These are phyloP conservation scores for Eumerus sabulonum DNA, from an alignment of 2,888 invertebrate species.

Conservation along the genomic window DNA sequence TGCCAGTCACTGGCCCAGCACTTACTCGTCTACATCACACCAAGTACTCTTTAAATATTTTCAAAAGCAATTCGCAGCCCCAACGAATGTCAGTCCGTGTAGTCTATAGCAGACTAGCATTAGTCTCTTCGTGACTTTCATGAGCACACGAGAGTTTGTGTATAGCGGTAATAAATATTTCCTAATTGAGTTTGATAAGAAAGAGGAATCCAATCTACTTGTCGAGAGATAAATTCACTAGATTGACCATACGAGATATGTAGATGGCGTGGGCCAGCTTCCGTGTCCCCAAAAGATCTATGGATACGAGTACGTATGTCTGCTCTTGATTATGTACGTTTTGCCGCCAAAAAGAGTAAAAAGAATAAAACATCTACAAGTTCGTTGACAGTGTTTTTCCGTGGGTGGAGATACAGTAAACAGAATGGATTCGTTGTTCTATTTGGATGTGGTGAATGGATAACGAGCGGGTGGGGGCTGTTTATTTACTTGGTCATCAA, in stretches of 20 bases:
- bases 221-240: too few relatives aligned
- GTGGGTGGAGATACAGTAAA: slow-evolving; percentile 6
- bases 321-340: slow-evolving; percentile 7
- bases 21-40: background rate
- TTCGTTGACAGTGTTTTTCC: slow-evolving; percentile 17
- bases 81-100: slow-evolving; percentile 22
- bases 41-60: slow-evolving; percentile 34
- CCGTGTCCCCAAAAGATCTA: too few relatives aligned
- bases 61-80: slow-evolving; percentile 38
- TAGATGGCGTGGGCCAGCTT: slow-evolving; percentile 16
- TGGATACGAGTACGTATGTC: slow-evolving; percentile 3
- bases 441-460: too few relatives aligned
- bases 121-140: slow-evolving; percentile 3
- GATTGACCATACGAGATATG: background rate
- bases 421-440: background rate
- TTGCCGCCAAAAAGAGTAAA: slow-evolving; percentile 1
- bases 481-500: slow-evolving; percentile 23
- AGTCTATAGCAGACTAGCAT: background rate
- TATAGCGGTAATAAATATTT: slow-evolving; percentile 47
- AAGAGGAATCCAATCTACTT: too few relatives aligned
- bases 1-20: slow-evolving; percentile 38
- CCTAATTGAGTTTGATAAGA: slow-evolving; percentile 64
- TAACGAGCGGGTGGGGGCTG: too few relatives aligned
- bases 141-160: slow-evolving; percentile 18
- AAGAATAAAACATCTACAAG: background rate